phyloP scores from a whole-genome alignment of 2,113 vertebrate genomes.

The Micronycteris hirsuta region DNA sequence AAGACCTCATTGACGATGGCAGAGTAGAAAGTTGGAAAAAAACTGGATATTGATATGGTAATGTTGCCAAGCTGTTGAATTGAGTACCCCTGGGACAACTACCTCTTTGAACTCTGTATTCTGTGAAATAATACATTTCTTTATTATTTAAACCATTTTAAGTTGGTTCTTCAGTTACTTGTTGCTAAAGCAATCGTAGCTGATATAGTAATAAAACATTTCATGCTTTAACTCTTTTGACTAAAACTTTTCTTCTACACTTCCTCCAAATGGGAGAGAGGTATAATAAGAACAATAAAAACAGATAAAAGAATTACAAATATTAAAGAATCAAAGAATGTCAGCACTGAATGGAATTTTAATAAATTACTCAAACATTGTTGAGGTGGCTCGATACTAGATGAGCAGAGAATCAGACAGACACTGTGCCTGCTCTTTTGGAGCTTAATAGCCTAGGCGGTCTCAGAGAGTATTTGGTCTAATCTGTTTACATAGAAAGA shows the following conservation, averaged over 20 bases:
- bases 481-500: not conserved
- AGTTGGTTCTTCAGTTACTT: not conserved
- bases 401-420: not conserved
- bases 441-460: not conserved
- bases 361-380: constrained; percentile 41
- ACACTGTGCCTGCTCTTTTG: not conserved
- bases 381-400: not conserved
- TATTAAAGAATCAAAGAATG: constrained; percentile 22
- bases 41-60: not conserved
- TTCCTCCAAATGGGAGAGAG: not conserved
- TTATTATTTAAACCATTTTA: not conserved
- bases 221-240: constrained; percentile 18
- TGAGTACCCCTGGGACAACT: not conserved
- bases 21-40: not conserved
- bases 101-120: not conserved
- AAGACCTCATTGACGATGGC: not conserved
- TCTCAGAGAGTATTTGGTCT: not conserved
- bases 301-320: not conserved
- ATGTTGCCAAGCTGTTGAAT: not conserved
- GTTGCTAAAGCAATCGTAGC: not conserved
- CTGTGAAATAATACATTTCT: not conserved
- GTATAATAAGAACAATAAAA: not conserved
- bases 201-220: not conserved
- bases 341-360: not conserved
- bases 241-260: not conserved